Percentiles rank a stretch among this genome's conserved stretches.
phyloP scores from a whole-genome alignment of 92 coral and sea anemone genomes.

The Paramuricea clavata region DNA sequence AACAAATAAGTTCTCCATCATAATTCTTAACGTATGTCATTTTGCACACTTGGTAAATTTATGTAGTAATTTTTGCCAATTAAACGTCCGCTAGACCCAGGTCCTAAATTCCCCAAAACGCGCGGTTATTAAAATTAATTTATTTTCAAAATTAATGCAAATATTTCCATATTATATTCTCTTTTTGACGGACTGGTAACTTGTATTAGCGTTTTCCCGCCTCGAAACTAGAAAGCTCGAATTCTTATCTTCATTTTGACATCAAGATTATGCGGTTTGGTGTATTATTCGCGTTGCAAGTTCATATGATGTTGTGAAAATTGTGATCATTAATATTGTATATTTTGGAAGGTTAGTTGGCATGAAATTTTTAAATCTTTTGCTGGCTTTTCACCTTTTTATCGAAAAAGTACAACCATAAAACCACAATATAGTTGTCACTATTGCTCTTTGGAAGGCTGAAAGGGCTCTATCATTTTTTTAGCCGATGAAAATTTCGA shows the following conservation, averaged over 20 bases:
- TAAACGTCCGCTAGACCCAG: constrained; percentile 15
- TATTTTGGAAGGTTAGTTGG: constrained; percentile 11
- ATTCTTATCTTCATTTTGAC: constrained; percentile 22
- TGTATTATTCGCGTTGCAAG: background rate
- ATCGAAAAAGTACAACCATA: constrained; percentile 57
- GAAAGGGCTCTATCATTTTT: background rate
- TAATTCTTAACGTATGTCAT: too few species aligned
- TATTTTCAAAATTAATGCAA: background rate
- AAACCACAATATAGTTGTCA: constrained; percentile 45
- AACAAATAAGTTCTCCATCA: too few species aligned
- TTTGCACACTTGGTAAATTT: constrained; percentile 47
- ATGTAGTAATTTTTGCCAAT: constrained; percentile 1
- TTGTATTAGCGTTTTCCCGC: constrained; percentile 15
- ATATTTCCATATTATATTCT: background rate
- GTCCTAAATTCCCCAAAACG: background rate
- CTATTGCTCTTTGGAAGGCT: background rate
- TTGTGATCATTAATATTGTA: background rate
- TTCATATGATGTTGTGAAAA: background rate
- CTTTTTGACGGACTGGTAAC: constrained; percentile 30
- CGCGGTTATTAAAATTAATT: background rate
- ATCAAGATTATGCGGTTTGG: constrained; percentile 6
- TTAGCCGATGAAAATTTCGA: constrained; percentile 48
- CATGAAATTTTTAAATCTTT: constrained; percentile 1
- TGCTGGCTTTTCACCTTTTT: constrained; percentile 6
- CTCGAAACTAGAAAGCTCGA: background rate